phyloP scores from a whole-genome alignment of 2,113 vertebrate species.

The Forbesichthys agassizii region DNA sequence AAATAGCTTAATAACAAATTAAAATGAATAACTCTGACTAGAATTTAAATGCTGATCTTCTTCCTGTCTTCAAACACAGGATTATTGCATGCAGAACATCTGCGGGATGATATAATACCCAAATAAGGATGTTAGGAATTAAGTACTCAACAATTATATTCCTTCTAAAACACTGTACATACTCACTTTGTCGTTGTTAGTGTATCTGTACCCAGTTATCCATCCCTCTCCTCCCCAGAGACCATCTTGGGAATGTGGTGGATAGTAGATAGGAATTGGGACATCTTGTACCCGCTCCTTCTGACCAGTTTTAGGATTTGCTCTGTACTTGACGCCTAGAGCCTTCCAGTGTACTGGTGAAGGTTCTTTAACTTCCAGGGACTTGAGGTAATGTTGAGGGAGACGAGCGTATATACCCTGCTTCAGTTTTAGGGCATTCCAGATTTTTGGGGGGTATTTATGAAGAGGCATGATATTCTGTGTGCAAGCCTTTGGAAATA shows the following conservation, averaged over 20 bases:
- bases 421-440: conserved; percentile 80
- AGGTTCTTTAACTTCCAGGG: conserved; percentile 72
- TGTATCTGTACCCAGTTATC: conserved; percentile 84
- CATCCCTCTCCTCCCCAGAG: conserved; percentile 95
- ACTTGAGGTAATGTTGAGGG: conserved; percentile 84
- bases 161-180: not conserved
- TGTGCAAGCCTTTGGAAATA: too few species aligned
- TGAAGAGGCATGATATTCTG: conserved; percentile 83
- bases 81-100: not conserved
- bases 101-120: too few species aligned
- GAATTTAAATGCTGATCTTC: too few species aligned
- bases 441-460: conserved; percentile 80
- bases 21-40: too few species aligned
- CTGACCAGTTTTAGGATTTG: conserved; percentile 77
- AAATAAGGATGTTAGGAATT: too few species aligned
- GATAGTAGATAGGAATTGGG: conserved; percentile 81
- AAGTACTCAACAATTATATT: too few species aligned
- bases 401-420: conserved; percentile 87
- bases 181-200: conserved; percentile 87
- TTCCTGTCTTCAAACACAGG: not conserved
- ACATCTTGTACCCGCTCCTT: conserved; percentile 88
- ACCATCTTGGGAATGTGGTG: conserved; percentile 81
- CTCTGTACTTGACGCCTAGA: conserved; percentile 74
- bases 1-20: too few species aligned
- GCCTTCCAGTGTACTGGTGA: conserved; percentile 86